Evolutionary conservation across 2,888 invertebrate genomes (phyloP).

Genomic region (Theristus sp.): DNA sequence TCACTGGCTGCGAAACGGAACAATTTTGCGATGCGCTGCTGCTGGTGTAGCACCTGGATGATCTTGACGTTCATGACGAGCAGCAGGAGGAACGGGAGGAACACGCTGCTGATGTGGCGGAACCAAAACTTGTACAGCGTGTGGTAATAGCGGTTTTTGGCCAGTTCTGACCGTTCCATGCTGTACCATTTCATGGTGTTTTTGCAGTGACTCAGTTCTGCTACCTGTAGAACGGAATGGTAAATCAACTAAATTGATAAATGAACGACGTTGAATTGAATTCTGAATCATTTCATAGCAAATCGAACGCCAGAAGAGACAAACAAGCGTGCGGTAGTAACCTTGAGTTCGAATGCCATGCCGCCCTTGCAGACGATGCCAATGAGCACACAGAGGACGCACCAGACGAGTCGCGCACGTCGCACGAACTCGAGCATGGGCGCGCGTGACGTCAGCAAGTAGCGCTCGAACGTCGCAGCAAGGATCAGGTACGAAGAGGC

Average conservation of each 20-base stretch:
- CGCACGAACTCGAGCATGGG: neutral
- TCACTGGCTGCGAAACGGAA: constrained; percentile 1
- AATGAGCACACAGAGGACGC: neutral
- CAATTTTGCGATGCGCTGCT: neutral
- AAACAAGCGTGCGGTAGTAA: neutral
- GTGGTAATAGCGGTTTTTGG: neutral
- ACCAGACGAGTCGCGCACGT: neutral
- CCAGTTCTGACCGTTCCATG: neutral
- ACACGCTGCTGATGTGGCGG: neutral
- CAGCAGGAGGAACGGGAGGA: neutral
- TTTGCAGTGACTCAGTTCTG: no score
- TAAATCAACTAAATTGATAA: no score
- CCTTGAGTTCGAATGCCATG: neutral
- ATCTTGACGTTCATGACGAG: neutral
- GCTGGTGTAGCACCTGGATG: neutral
- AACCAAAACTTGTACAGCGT: neutral
- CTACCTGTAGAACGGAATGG: no score
- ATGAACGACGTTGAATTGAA: no score
- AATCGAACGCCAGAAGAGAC: no score
- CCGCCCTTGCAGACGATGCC: neutral
- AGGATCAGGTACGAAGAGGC: constrained; percentile 22
- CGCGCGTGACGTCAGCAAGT: constrained; percentile 2
- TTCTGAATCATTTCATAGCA: no score
- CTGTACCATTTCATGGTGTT: neutral
- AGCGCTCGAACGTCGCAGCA: constrained; percentile 21